Evolutionary conservation across 2,888 invertebrate species (phyloP), one percentile per base, ranked within the genome.

Genomic region (Caenorhabditis panamensis): DNA sequence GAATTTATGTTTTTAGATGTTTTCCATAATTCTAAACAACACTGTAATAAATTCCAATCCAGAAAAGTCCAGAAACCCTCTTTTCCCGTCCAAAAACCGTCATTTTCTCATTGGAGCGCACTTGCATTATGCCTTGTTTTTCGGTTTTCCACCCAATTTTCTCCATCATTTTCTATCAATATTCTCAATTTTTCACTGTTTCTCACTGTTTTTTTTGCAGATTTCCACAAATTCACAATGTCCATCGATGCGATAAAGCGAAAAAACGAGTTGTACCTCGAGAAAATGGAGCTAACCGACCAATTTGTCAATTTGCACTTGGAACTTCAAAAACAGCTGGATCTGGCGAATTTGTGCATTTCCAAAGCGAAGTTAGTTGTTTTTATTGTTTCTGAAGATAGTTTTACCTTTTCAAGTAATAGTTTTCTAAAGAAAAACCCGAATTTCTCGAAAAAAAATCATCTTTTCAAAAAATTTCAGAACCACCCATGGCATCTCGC

Each of bases 361-460:
- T 80, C 80, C 16, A 80, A 75, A 69, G 80, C 80, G 53, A 80
- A 80, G 80, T 81, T 53, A 79, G 69, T 68, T 9, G 51, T 62
- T 36, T 51, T 26, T n/a, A 31, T 44, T 56, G 5, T 20, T 31
- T 16, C 20, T 41, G 51, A 56, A 31, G 31, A 31, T 6, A 31
- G 5, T 31, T 9, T 31, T 31, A n/a, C n/a, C n/a, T n/a, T n/a
- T n/a, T n/a, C n/a, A n/a, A n/a, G n/a, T n/a, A n/a, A n/a, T n/a
- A n/a, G n/a, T 36, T 56, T 24, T 26, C 41, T 2, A 41, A 13
- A 2, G 13, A 13, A 6, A 41, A 41, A 41, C 6, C 13, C n/a
- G n/a, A n/a, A n/a, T n/a, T n/a, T n/a, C n/a, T n/a, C 41, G 13
- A 6, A 2, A 41, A 41, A 41, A 41, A 13, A 2, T 6, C 11